phyloP scores from a whole-genome alignment of 2,888 invertebrate genomes.

The Apodemia hepburni region DNA sequence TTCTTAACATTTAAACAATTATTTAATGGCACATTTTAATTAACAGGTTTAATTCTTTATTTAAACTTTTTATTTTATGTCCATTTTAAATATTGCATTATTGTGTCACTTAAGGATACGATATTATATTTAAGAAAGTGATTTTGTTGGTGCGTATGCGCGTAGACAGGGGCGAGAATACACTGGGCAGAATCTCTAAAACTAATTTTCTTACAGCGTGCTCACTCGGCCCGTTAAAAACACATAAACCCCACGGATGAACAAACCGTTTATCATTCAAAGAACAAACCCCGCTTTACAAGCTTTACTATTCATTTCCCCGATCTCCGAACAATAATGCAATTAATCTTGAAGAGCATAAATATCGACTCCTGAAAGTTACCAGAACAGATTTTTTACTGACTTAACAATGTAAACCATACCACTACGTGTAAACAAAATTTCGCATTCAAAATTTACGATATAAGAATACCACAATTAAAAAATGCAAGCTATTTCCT shows the following conservation, averaged over 20 bases:
- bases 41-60: background rate
- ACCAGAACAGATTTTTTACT: slow-evolving; percentile 61
- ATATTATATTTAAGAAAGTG: background rate
- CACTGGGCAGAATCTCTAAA: slow-evolving; percentile 50
- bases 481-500: slow-evolving; percentile 32
- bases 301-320: slow-evolving; percentile 27
- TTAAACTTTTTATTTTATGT: background rate
- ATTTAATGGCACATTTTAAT: background rate
- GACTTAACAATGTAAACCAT: slow-evolving; percentile 50
- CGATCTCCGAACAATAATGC: slow-evolving; percentile 57
- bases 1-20: background rate
- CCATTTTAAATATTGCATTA: background rate
- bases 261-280: slow-evolving; percentile 39
- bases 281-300: slow-evolving; percentile 28
- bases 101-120: slow-evolving; percentile 12
- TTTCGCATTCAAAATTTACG: slow-evolving; percentile 49
- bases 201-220: slow-evolving; percentile 58
- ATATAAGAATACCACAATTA: slow-evolving; percentile 35
- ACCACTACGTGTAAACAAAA: slow-evolving; percentile 50
- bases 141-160: slow-evolving; percentile 44
- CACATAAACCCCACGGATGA: slow-evolving; percentile 43
- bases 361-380: slow-evolving; percentile 60
- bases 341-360: slow-evolving; percentile 62
- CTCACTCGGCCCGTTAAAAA: slow-evolving; percentile 59
- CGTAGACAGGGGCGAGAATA: slow-evolving; percentile 46